A percentile compares a stretch with the other conserved stretches of the same genome.
Evolutionary conservation across 2,888 invertebrate species (phyloP).

Genomic region (Meandrusa payeni): DNA sequence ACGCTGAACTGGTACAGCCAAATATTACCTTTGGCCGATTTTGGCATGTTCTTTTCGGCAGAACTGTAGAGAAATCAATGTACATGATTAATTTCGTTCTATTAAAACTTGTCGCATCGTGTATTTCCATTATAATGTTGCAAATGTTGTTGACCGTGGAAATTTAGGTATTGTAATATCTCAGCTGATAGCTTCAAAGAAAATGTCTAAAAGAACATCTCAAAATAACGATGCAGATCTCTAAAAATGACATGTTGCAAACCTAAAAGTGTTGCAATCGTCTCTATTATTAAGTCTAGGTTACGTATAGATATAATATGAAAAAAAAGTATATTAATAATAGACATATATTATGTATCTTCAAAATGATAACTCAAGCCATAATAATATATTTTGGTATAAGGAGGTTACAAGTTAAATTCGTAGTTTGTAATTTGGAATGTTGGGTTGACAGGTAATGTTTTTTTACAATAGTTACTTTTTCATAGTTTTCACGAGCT

Average conservation of each 20-base stretch:
- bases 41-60: slow-evolving; percentile 61
- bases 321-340: slow-evolving; percentile 55
- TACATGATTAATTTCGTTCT: too few species aligned
- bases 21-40: slow-evolving; percentile 45
- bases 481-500: slow-evolving; percentile 34
- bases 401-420: slow-evolving; percentile 60
- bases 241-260: slow-evolving; percentile 69
- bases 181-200: too few species aligned
- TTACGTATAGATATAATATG: slow-evolving; percentile 63
- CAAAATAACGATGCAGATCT: slow-evolving; percentile 60
- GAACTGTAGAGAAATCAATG: slow-evolving; percentile 24
- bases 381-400: slow-evolving; percentile 81
- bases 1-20: slow-evolving; percentile 45
- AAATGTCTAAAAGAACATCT: slow-evolving; percentile 53
- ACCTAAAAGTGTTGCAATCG: slow-evolving; percentile 72
- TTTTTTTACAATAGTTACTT: slow-evolving; percentile 30
- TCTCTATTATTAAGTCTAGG: slow-evolving; percentile 68
- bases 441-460: slow-evolving; percentile 49
- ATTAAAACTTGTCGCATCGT: not conserved
- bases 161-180: too few species aligned
- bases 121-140: too few species aligned
- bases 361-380: slow-evolving; percentile 73
- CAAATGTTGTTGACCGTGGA: too few species aligned
- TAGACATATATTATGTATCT: slow-evolving; percentile 69
- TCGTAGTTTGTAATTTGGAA: slow-evolving; percentile 49